phyloP scores from a whole-genome alignment of 2,888 invertebrate species.

The Saturnia japonica region DNA sequence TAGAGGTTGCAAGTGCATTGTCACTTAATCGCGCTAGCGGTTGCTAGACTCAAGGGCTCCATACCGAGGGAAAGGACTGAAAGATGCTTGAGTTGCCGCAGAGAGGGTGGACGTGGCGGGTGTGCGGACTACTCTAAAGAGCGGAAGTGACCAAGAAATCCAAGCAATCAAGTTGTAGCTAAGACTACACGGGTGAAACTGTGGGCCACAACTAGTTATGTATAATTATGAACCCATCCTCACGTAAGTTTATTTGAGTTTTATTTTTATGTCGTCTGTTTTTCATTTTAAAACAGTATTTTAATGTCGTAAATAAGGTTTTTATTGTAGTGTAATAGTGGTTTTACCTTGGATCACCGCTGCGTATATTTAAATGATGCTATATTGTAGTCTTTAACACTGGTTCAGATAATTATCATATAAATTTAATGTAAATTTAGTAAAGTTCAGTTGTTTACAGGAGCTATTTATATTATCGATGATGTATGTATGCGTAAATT shows the following conservation, averaged over 20 bases:
- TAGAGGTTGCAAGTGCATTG: too few species aligned
- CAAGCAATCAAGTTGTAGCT: too few species aligned
- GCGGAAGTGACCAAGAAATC: too few species aligned
- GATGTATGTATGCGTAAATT: constrained; percentile 13
- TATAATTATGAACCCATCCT: neutral
- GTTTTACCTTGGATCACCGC: constrained; percentile 4
- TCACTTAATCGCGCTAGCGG: too few species aligned
- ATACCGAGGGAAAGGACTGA: too few species aligned
- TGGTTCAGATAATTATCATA: constrained; percentile 14
- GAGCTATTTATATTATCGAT: neutral
- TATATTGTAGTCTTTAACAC: constrained; percentile 6
- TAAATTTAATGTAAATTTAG: constrained; percentile 18
- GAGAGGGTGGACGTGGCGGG: too few species aligned
- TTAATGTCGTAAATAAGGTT: constrained; percentile 4
- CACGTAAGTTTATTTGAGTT: neutral
- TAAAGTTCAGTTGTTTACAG: constrained; percentile 19
- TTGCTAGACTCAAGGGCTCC: too few species aligned
- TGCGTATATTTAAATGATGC: constrained; percentile 5
- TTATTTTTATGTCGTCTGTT: neutral
- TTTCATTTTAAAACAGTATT: neutral
- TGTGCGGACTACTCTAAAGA: too few species aligned
- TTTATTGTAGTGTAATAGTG: neutral
- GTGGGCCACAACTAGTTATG: neutral
- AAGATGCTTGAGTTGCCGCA: too few species aligned
- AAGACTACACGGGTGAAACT: too few species aligned